Percentiles rank a stretch among this genome's conserved stretches.
These are phyloP conservation scores for Lycaena phlaeas DNA, from an alignment of 2,888 invertebrate genomes.

Conservation along the genomic window DNA sequence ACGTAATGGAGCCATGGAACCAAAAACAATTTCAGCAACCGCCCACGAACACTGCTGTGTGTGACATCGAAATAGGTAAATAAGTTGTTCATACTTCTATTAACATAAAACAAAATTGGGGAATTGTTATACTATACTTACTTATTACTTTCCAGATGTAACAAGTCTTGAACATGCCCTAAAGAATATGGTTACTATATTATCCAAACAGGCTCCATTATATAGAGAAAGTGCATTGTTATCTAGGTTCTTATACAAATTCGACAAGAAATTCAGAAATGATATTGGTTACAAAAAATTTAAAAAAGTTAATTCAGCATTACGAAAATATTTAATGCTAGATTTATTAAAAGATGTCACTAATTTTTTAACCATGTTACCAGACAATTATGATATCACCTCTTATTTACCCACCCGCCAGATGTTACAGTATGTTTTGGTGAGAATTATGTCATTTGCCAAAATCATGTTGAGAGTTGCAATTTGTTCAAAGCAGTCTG, in stretches of 20 bases:
- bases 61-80: constrained; percentile 32
- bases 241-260: constrained; percentile 71
- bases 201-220: constrained; percentile 59
- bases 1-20: constrained; percentile 58
- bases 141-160: constrained; percentile 38
- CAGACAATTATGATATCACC: constrained; percentile 32
- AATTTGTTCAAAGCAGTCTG: constrained; percentile 57
- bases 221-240: constrained; percentile 69
- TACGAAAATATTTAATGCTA: constrained; percentile 62
- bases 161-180: constrained; percentile 32
- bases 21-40: constrained; percentile 39
- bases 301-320: constrained; percentile 64
- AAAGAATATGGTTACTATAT: constrained; percentile 35
- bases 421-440: constrained; percentile 71
- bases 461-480: constrained; percentile 68
- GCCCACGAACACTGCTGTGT: constrained; percentile 42
- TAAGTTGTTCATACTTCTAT: too few relatives aligned
- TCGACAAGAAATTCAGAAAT: constrained; percentile 71
- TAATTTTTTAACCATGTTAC: constrained; percentile 38
- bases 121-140: too few relatives aligned
- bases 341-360: constrained; percentile 57
- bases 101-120: too few relatives aligned
- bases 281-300: constrained; percentile 72
- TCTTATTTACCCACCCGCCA: constrained; percentile 65
- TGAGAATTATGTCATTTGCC: constrained; percentile 68